These are phyloP conservation scores for Papilio demoleus DNA, from an alignment of 2,888 invertebrate species.

Conservation along the genomic window DNA sequence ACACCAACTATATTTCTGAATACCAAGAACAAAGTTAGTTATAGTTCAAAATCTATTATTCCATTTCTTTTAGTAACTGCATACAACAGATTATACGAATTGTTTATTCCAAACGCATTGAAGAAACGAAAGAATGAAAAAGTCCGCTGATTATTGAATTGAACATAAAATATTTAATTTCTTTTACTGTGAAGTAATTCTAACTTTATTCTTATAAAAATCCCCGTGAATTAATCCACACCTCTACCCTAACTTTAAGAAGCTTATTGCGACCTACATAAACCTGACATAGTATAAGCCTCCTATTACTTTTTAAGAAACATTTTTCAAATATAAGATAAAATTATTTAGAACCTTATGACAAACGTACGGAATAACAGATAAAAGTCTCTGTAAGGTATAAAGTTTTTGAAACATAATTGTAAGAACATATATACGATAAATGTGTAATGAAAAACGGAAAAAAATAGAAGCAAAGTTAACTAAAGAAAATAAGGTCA, in stretches of 20 bases:
- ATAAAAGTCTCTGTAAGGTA: not conserved
- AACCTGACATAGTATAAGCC: not conserved
- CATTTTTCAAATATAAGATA: not conserved
- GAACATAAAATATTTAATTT: not conserved
- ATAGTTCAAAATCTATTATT: not conserved
- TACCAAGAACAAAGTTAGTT: not conserved
- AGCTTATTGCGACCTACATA: conserved; percentile 16
- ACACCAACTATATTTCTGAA: conserved; percentile 1
- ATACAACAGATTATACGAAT: not conserved
- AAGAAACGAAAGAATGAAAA: no score
- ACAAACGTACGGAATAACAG: not conserved
- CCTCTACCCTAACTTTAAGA: not conserved
- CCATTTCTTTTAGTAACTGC: not conserved
- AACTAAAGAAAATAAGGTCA: conserved; percentile 4
- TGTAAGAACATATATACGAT: not conserved
- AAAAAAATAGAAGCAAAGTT: not conserved
- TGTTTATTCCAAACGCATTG: not conserved
- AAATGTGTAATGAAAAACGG: not conserved
- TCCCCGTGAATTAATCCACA: not conserved
- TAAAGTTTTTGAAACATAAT: not conserved
- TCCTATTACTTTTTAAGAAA: conserved; percentile 1
- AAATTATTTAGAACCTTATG: not conserved
- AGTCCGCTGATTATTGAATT: no score
- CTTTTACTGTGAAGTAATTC: not conserved
- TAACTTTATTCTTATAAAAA: not conserved